Base-by-base conservation (phyloP, 2,113 vertebrate species). In the Rhodinocichla rosea region DNA sequence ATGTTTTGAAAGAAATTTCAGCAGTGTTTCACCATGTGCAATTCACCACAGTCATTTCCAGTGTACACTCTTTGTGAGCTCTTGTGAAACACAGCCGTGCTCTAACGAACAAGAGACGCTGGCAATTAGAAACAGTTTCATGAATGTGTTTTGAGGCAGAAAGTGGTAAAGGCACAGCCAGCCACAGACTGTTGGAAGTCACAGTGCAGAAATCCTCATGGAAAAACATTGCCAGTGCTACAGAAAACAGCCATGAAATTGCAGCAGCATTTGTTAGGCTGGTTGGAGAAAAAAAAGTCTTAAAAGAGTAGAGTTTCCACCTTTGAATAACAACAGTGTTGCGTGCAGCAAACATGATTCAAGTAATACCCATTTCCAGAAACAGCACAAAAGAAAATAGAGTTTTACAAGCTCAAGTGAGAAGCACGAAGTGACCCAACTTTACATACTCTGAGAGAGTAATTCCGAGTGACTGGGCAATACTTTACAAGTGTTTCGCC, bases 391-490 rank as follows among this genome's bases (percentile, higher is more conserved):
- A 69, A 59, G 22, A 59, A 32, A 70, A 16, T n/a, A 16, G 33
- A 10, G 30, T 81, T 92, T 42, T 50, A n/a, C 22, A 75, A 84
- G 32, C 45, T 83, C 8, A 22, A 75, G 44, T 13, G 47, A 78
- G 65, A 83, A 94, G 78, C 65, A 75, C n/a, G 4, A 65, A 62
- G 42, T 20, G 47, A 82, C 49, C 67, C 70, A 69, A 42, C 67
- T 74, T 57, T 1, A 56, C 10, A 24, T 52, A 27, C 24, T 63
- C 60, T 35, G 49, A 33, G 59, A 39, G 30, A 56, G 11, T 23
- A 26, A n/a, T 39, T 93, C 52, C 0, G 0, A 55, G 30, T 8
- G 28, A 65, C 35, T 1, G 3, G 71, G 35, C 4, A 0, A 44
- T 7, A 4, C 26, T 47, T 35, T 5, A 15, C 2, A 3, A 60